Base-by-base conservation (phyloP, 2,113 vertebrate species). In the Mastomys coucha region DNA sequence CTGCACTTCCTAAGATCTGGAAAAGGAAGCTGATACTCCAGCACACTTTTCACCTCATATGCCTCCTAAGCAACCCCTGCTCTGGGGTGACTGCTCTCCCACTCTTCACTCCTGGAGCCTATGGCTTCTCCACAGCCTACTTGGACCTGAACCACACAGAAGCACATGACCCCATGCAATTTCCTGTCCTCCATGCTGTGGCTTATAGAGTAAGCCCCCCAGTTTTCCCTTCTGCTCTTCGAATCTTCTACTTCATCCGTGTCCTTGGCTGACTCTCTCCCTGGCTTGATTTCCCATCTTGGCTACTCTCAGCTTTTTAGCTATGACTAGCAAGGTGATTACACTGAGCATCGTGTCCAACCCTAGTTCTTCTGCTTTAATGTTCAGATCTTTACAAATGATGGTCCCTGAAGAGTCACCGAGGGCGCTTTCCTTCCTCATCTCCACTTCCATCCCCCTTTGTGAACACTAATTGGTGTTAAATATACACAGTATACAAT, bases 281-380 rank as follows among this genome's bases (percentile, higher is more conserved):
- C 87, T 16, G 36, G 65, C 65, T 87, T 81, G 33, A 5, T 86
- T 91, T 85, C 51, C 75, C 24, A 84, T 85, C 5, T 42, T 67
- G 28, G 58, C 39, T 80, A 39, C 86, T 92, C 65, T 95, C 73
- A 19, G 90, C 78, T 78, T 82, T 28, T 91, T 22, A 87, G 22
- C 45, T 94, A 7, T 60, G 45, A 78, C 36, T 33, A 42, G 7
- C 45, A 72, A 8, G 7, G 45, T 69, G 70, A 45, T 84, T 28
- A 36, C 14, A 49, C 5, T 5, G 28, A 75, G 11, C n/a, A 65
- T 11, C 4, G 5, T 92, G 76, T 67, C n/a, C 24, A 78, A 4
- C 58, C 70, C 65, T n/a, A 22, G 72, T 20, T 88, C 26, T 94
- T 91, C 28, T 63, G 1, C 56, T 53, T 24, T 81, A 60, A 82